phyloP scores from a whole-genome alignment of 2,797 vertebrate species.

The Heterohyrax brucei region DNA sequence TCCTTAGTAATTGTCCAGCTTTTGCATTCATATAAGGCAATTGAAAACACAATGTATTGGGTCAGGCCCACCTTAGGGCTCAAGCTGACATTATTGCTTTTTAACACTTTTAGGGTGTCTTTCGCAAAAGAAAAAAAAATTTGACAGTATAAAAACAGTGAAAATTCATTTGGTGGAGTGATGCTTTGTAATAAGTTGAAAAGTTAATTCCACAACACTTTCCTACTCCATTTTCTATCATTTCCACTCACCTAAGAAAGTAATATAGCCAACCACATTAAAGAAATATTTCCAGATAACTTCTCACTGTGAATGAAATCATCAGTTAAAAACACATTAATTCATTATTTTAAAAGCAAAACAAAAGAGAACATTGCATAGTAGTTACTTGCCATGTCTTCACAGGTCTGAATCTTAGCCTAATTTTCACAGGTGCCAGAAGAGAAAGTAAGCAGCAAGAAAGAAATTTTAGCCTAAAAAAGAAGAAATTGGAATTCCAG shows the following conservation, averaged over 20 bases:
- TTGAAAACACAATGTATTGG: too few species aligned
- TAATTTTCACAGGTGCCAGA: not conserved
- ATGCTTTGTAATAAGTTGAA: conserved; percentile 10
- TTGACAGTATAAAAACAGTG: not conserved
- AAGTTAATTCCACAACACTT: not conserved
- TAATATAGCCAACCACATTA: not conserved
- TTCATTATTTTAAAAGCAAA: not conserved
- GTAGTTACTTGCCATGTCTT: not conserved
- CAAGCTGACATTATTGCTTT: too few species aligned
- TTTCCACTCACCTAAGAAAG: not conserved
- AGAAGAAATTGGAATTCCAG: too few species aligned
- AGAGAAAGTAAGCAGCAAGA: not conserved
- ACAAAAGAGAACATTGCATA: not conserved
- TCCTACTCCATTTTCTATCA: not conserved
- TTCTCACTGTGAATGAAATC: not conserved
- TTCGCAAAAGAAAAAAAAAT: not conserved
- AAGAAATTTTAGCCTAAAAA: not conserved
- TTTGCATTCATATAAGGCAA: too few species aligned
- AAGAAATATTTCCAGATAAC: not conserved
- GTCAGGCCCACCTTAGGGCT: too few species aligned
- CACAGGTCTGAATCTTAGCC: not conserved
- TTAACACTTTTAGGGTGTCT: too few species aligned
- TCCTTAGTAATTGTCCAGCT: too few species aligned
- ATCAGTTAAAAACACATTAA: not conserved
- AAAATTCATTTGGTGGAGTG: not conserved